Conservation (phyloP, 2,888 invertebrate genomes). For the Perithous albicinctus region DNA sequence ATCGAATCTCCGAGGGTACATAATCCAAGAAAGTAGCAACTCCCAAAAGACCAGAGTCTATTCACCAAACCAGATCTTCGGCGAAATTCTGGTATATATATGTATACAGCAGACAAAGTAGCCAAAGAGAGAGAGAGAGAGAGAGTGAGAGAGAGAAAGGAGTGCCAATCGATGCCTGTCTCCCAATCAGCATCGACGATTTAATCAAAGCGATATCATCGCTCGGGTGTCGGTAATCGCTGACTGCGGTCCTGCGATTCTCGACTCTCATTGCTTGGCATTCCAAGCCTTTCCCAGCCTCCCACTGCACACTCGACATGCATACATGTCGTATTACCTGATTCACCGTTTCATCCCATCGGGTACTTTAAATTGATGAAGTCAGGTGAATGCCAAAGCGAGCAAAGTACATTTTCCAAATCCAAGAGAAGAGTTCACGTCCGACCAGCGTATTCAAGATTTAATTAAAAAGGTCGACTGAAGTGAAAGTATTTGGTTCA, state of each 20-base stretch:
- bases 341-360: constrained; percentile 40
- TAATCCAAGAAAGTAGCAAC: not conserved
- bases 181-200: constrained; percentile 65
- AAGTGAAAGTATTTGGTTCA: too few species aligned
- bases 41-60: not conserved
- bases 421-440: not conserved
- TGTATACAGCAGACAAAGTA: not conserved
- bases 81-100: not conserved
- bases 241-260: constrained; percentile 57
- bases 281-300: constrained; percentile 26
- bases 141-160: too few species aligned
- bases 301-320: constrained; percentile 13
- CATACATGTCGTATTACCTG: constrained; percentile 37
- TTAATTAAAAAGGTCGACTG: too few species aligned
- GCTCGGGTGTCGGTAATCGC: constrained; percentile 63
- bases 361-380: constrained; percentile 63
- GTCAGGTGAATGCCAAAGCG: constrained; percentile 30
- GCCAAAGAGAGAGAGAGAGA: too few species aligned
- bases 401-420: not conserved
- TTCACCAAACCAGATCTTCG: constrained; percentile 42
- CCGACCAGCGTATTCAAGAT: not conserved
- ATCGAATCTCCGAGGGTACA: not conserved
- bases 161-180: constrained; percentile 58
- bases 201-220: constrained; percentile 65
- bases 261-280: constrained; percentile 50